Evolutionary conservation across 2,113 vertebrate species (phyloP).

Genomic region (Junco hyemalis): DNA sequence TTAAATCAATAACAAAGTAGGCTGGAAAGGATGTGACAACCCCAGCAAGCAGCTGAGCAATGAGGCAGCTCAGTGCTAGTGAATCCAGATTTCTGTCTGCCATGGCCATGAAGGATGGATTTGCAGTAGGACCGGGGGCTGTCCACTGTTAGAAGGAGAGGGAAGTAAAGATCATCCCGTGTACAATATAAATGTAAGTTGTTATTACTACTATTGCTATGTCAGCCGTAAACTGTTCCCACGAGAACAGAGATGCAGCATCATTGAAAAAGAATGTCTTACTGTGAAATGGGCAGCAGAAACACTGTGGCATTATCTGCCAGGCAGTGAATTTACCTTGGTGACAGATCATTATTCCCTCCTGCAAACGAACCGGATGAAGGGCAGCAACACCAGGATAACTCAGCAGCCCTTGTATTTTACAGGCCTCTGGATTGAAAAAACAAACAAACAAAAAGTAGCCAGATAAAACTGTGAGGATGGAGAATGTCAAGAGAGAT

Average conservation of each 20-base stretch:
- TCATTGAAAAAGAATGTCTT: slow-evolving; percentile 45
- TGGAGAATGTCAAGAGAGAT: neutral
- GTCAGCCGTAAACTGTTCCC: slow-evolving; percentile 66
- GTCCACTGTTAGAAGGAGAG: slow-evolving; percentile 43
- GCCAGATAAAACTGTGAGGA: neutral
- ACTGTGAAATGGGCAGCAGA: slow-evolving; percentile 59
- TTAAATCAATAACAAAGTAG: neutral
- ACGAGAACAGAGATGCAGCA: slow-evolving; percentile 52
- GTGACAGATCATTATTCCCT: slow-evolving; percentile 67
- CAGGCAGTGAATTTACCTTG: slow-evolving; percentile 71
- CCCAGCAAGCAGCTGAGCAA: neutral
- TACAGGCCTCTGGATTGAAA: slow-evolving; percentile 26
- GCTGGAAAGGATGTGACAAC: neutral
- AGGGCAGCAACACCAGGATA: slow-evolving; percentile 61
- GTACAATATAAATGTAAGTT: slow-evolving; percentile 67
- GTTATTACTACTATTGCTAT: slow-evolving; percentile 67
- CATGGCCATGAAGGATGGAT: neutral
- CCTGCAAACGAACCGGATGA: slow-evolving; percentile 57
- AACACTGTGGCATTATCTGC: slow-evolving; percentile 61
- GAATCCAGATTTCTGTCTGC: neutral
- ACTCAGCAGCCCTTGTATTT: slow-evolving; percentile 25
- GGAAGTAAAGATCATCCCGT: slow-evolving; percentile 54
- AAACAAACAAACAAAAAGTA: neutral
- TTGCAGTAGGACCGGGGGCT: slow-evolving; percentile 27
- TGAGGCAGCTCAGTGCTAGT: neutral